phyloP scores from a whole-genome alignment of 2,113 vertebrate genomes.

The Bostrychus sinensis region DNA sequence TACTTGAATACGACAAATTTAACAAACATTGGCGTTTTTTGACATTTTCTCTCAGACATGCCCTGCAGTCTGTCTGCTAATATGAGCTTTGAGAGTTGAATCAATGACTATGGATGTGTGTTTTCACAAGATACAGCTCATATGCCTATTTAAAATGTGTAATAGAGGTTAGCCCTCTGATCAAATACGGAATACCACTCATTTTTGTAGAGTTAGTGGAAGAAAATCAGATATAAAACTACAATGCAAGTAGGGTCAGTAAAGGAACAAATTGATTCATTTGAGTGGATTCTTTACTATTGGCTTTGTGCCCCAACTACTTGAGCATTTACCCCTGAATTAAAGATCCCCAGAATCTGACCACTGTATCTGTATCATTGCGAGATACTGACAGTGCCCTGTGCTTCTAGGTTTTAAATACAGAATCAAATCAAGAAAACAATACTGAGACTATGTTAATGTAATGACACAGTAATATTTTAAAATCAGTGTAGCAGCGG shows the following conservation, averaged over 20 bases:
- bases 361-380: too few species aligned
- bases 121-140: neutral
- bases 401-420: too few species aligned
- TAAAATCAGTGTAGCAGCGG: neutral
- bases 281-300: too few species aligned
- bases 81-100: neutral
- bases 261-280: too few species aligned
- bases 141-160: conserved; percentile 7
- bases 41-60: conserved; percentile 6
- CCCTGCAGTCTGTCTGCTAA: conserved; percentile 7
- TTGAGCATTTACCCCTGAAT: too few species aligned
- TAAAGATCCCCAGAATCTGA: too few species aligned
- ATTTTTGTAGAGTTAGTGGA: neutral
- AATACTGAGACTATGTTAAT: too few species aligned
- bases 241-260: neutral
- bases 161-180: conserved; percentile 3
- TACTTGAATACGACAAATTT: neutral
- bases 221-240: neutral
- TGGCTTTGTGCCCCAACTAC: too few species aligned
- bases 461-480: neutral
- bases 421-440: neutral
- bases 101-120: conserved; percentile 2
- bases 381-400: too few species aligned
- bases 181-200: conserved; percentile 5
- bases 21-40: neutral